Conservation (phyloP, 37 sponge, comb jelly and placozoan genomes). For the Halichondria panicea region DNA sequence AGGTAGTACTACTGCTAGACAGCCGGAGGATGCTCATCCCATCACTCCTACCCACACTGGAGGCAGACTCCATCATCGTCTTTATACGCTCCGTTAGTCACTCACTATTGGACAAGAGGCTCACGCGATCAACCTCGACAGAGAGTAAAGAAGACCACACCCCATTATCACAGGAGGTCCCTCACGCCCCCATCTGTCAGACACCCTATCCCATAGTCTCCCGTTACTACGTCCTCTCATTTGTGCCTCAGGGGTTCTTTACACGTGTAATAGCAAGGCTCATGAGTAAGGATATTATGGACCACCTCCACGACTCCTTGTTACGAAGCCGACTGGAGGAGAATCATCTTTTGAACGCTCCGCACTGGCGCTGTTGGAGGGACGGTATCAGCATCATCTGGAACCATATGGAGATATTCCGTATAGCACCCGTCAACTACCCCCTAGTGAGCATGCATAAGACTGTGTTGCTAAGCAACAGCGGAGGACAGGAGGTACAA, state of each 20-base stretch:
- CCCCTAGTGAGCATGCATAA: conserved; percentile 21
- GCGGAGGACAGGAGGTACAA: neutral
- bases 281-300: conserved; percentile 48
- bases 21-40: conserved; percentile 67
- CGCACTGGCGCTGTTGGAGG: conserved; percentile 82
- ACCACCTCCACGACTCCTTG: conserved; percentile 27
- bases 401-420: conserved; percentile 61
- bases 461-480: conserved; percentile 22
- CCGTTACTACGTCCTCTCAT: conserved; percentile 64
- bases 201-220: conserved; percentile 21
- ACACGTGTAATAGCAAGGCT: conserved; percentile 74
- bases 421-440: conserved; percentile 34
- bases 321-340: neutral
- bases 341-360: conserved; percentile 9
- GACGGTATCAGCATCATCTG: conserved; percentile 63
- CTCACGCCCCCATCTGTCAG: conserved; percentile 31
- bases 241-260: conserved; percentile 80
- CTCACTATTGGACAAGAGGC: no score
- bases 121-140: neutral
- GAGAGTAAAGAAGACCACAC: neutral
- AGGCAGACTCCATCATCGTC: conserved; percentile 36
- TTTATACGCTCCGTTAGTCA: neutral
- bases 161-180: conserved; percentile 6
- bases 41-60: conserved; percentile 73
- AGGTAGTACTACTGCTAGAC: conserved; percentile 69